These are phyloP conservation scores for Pimephales promelas DNA, from an alignment of 2,113 vertebrate genomes.

Conservation along the genomic window DNA sequence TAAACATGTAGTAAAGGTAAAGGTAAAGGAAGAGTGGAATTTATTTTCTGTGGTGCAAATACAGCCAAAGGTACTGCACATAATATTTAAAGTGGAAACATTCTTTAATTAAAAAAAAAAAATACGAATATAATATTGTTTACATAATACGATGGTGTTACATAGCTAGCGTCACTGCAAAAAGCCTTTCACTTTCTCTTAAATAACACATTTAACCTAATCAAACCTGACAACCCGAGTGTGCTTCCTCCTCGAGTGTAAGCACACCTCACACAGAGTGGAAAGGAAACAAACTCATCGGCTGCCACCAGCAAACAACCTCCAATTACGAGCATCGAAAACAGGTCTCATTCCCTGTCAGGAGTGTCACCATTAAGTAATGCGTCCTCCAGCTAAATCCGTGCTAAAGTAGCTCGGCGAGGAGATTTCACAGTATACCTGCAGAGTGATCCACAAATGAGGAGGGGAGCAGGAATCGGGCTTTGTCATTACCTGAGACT, in stretches of 20 bases:
- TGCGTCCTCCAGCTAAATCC: conserved; percentile 48
- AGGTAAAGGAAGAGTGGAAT: background rate
- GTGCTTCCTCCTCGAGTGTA: background rate
- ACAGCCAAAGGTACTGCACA: background rate
- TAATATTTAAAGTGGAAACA: background rate
- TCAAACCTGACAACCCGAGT: conserved; percentile 13
- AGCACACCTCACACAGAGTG: conserved; percentile 13
- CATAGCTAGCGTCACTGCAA: background rate
- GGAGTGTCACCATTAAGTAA: conserved; percentile 36
- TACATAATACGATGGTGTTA: background rate
- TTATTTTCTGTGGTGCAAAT: background rate
- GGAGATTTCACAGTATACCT: conserved; percentile 64
- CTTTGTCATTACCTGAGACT: conserved; percentile 57
- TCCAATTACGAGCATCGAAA: conserved; percentile 38
- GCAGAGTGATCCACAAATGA: conserved; percentile 62
- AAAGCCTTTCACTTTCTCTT: background rate
- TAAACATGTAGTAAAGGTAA: background rate
- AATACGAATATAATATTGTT: background rate
- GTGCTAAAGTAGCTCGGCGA: conserved; percentile 50
- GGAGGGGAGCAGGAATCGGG: conserved; percentile 49
- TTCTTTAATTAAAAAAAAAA: background rate
- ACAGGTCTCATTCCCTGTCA: conserved; percentile 21
- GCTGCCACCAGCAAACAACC: conserved; percentile 31
- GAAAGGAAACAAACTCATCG: conserved; percentile 37
- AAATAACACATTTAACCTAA: conserved; percentile 20